Conservation (phyloP, 2,797 vertebrate genomes). For the Enteromius unitaeniatus region DNA sequence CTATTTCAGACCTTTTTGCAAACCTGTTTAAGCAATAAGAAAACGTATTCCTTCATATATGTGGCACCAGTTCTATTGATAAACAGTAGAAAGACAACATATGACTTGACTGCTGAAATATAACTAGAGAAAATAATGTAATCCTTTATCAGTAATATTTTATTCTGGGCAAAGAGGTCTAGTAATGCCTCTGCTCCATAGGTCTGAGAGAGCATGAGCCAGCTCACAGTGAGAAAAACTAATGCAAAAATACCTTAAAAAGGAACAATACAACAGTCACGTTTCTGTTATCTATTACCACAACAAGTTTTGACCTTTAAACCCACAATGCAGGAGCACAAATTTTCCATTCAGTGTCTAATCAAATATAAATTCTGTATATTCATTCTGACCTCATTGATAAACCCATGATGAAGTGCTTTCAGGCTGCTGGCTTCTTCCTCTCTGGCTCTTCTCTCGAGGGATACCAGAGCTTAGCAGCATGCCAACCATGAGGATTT, state of each 20-base stretch:
- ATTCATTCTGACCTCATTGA: slow-evolving; percentile 45
- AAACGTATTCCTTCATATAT: not conserved
- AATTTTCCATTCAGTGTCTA: slow-evolving; percentile 44
- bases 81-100: not conserved
- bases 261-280: not conserved
- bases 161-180: not conserved
- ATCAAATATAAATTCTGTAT: slow-evolving; percentile 29
- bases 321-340: slow-evolving; percentile 3
- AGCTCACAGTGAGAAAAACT: not conserved
- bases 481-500: slow-evolving; percentile 47
- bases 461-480: slow-evolving; percentile 25
- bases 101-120: not conserved
- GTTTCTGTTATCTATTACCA: not conserved
- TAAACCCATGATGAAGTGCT: slow-evolving; percentile 37
- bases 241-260: not conserved
- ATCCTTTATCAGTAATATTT: not conserved
- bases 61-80: not conserved
- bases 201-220: not conserved
- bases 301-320: slow-evolving; percentile 25
- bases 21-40: not conserved
- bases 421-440: slow-evolving; percentile 47
- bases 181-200: not conserved
- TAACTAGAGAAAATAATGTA: not conserved
- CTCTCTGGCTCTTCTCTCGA: slow-evolving; percentile 37
- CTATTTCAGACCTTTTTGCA: not conserved